Base-by-base conservation (phyloP, 2,797 vertebrate genomes). In the Falco rusticolus region DNA sequence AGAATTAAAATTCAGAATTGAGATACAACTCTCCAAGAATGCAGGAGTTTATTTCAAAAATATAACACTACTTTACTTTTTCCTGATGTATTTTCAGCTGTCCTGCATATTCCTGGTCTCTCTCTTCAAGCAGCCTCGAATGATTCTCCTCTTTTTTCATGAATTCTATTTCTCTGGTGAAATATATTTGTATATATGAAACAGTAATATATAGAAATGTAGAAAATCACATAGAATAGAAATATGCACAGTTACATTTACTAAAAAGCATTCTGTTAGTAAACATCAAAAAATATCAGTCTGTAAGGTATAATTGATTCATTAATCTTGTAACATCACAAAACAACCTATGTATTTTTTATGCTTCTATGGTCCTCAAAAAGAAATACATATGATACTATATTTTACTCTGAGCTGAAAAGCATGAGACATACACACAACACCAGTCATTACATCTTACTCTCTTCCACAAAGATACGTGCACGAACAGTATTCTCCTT, bases 101-200 rank as follows among this genome's bases (percentile, higher is more conserved):
- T 94, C 98, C 97, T 93, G 97, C 98, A 93, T 99, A 98, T 94
- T 97, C 97, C 92, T 97, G 98, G 86, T 99, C 99, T 97, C 98
- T 99, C 90, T 99, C 98, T 91, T 99, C 98, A 60, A 99, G 95
- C 45, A 86, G 84, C 83, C 97, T 99, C 93, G 97, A 98, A 92
- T 99, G 98, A 80, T 99, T 98, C 86, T 99, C 98, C 83, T 99
- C 99, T 96, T 98, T 99, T 97, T 99, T 99, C 94, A 98, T 97
- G 97, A 99, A 99, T 96, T 99, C 99, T 22, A 97, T 98, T 97
- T 99, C 99, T 97, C 99, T 99, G 89, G 77, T 84, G 72, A 93
- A 92, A 95, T 37, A 83, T 1, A 78, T 12, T 71, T 4, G 48
- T 31, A 48, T 26, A 45, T 26, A 83, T 85, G 41, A 93, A 94